phyloP scores from a whole-genome alignment of 2,113 vertebrate genomes.

The Ifrita kowaldi region DNA sequence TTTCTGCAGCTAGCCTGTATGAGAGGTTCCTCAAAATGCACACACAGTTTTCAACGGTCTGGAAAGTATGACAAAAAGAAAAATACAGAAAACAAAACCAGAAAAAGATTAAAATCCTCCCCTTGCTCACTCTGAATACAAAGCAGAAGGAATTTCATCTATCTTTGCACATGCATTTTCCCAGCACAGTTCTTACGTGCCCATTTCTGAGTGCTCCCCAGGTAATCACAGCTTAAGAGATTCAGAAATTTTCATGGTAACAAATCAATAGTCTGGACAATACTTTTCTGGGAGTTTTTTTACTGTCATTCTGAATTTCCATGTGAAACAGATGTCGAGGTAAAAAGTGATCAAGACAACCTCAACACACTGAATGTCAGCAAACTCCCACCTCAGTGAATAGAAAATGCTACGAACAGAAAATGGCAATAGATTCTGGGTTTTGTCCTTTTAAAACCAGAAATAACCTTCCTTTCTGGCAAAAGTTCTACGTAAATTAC shows the following conservation, averaged over 20 bases:
- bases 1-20: conserved; percentile 96
- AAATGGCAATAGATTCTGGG: background rate
- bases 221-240: background rate
- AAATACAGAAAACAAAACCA: background rate
- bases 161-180: background rate
- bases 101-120: background rate
- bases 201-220: background rate
- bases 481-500: background rate
- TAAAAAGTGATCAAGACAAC: background rate
- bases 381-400: background rate
- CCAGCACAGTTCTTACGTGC: background rate
- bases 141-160: background rate
- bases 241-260: background rate
- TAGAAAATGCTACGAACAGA: background rate
- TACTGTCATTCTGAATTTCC: background rate
- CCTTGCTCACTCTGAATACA: background rate
- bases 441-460: background rate
- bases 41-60: conserved; percentile 99
- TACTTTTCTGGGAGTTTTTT: background rate
- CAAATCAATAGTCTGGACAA: background rate
- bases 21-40: conserved; percentile 99
- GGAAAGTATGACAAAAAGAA: background rate
- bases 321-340: background rate
- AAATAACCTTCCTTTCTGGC: background rate
- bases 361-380: background rate